Base-by-base conservation (phyloP, 2,797 vertebrate genomes). In the Emys orbicularis region DNA sequence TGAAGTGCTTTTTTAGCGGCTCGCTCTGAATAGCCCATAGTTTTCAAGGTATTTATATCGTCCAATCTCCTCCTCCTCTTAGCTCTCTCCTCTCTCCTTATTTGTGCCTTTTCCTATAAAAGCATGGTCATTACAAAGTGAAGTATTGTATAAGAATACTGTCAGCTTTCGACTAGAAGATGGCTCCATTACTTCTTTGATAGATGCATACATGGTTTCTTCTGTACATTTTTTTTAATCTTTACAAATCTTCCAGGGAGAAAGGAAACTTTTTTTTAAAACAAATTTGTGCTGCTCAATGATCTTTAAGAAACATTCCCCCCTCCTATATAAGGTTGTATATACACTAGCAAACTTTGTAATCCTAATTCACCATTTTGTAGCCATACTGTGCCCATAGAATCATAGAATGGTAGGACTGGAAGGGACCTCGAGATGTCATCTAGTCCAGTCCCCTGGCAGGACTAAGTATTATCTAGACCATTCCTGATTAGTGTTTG, bases 1-100 rank as follows among this genome's bases (percentile, higher is more conserved):
- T 98, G 98, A 44, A 99, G 99, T 1, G 99, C 99, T 65, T 98
- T 90, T 65, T 98, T 98, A 1, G 99, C 99, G 1, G 99, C 99
- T 19, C 97, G 98, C 56, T 98, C 95, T 2, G 98, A 98, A 94
- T 97, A 99, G 23, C 99, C 99, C 97, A 99, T 98, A 44, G 98
- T 98, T 4, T 96, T 97, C 96, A 99, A 96, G 3, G 94, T 96
- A 53, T 98, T 98, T 79, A 99, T 96, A 47, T 89, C 98, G 93
- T 99, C 99, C 94, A 98, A 89, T 76, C 98, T 98, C 49, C 65
- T 98, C 27, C 97, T 96, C 77, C 98, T 98, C 97, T 98, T 99
- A 83, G 98, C 98, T 19, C 97, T 98, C 97, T 99, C 99, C 86
- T 98, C 98, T 90, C 96, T 97, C 96, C 97, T 98, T 94, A 99